Evolutionary conservation across 2,888 invertebrate genomes (phyloP), one percentile per base, ranked within the genome.

Genomic region (Drosophila sordidula): DNA sequence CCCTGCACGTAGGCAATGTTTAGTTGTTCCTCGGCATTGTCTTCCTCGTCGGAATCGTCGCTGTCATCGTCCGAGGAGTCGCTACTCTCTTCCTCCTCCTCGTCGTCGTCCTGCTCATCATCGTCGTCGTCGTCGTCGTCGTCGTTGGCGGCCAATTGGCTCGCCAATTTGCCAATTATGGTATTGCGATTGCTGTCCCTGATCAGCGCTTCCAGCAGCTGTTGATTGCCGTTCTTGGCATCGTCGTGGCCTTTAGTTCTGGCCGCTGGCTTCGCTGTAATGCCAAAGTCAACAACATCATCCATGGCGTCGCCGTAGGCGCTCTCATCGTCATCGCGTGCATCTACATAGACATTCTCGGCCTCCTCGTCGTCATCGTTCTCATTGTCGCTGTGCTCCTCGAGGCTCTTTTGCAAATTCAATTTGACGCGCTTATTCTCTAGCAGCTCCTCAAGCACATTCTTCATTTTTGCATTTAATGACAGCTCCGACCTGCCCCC

Each of bases 391-490:
- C 78, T 81, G 51, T 89, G 74, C 59, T 91, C 92, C 67, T 90
- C 90, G 67, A 92, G 90, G 74, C 92, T 92, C 73, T 92, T 91
- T 75, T 92, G 92, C 77, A 92, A 90, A 92, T 92, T 92, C 71
- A 91, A 91, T 90, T 92, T 92, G 70, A 92, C 92, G 76, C 92
- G 91, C 77, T 92, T 90, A 72, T 92, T 92, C 70, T 90, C 91
- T 56, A 92, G 78, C 64, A 92, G 80, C 71, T 92, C 92, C 75
- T 92, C 91, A 55, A 92, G 90, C 57, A 92, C 92, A 89, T 92
- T 92, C 89, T 92, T 92, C 92, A 92, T 92, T 91, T 92, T 92
- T 55, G 92, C 92, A 88, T 92, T 92, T 71, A 92, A 85, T 64
- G 92, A 92, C 72, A 92, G 81, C 76, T 92, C 92, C 59, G 61